Base-by-base conservation (phyloP, 2,888 invertebrate species). In the Drosophila anceps region DNA sequence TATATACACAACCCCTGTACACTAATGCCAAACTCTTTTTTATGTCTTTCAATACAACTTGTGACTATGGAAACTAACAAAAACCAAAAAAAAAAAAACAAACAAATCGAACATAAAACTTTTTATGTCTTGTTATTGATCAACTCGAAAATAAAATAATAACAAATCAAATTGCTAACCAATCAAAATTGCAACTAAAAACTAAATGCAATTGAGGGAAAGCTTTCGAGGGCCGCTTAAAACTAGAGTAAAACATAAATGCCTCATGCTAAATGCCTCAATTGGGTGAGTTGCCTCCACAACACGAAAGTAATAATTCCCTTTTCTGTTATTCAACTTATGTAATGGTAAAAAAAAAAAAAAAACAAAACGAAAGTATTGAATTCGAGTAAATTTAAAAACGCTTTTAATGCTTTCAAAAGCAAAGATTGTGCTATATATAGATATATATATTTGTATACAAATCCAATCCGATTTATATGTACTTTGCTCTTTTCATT, bases 11-110 rank as follows among this genome's bases (percentile, higher is more conserved):
- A 15, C 24, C 54, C 69, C 63, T 88, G 75, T 71, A 82, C 85
- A 90, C 90, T 88, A 88, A 88, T 88, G 90, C 79, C 77, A 89
- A 87, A 89, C 90, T 90, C 87, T 90, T 86, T 88, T 90, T 87
- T 88, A 82, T 90, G 79, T 88, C 89, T 89, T 89, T 88, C 81
- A 79, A 76, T 76, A 75, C 73, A 77, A 84, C 81, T 76, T 79
- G 76, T 67, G 69, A 79, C 76, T 69, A 75, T 75, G 85, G 88
- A 67, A 59, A 61, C 43, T 39, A 65, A 57, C 60, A 50, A 69
- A 70, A 72, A 66, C 64, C 60, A 68, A 60, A 53, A 39, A 44
- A 59, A 55, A 65, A 64, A 41, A 2, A n/a, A 43, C 12, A 44
- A 24, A 44, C 58, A 48, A 78, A 74, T 58, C 60, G 81, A 78